A percentile compares a stretch with the other conserved stretches of the same genome.
Conservation (phyloP, 2,888 invertebrate species). For the Aplocera efformata region DNA sequence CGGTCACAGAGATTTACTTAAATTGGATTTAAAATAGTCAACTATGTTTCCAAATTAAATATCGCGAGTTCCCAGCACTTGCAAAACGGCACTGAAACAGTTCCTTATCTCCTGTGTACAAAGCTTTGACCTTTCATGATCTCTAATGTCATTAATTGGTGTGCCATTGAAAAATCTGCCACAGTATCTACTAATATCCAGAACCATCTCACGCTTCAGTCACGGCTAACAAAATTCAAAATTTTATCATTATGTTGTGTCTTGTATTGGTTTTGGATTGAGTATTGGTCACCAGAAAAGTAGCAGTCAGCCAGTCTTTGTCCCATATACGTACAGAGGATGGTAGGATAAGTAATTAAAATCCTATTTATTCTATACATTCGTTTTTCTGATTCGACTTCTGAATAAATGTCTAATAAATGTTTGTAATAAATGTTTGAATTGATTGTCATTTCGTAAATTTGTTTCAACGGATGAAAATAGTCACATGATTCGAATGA, state of each 20-base stretch:
- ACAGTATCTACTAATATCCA: constrained; percentile 60
- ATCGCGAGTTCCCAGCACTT: constrained; percentile 11
- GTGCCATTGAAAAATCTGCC: constrained; percentile 34
- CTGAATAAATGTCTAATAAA: too few relatives aligned
- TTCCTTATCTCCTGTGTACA: constrained; percentile 26
- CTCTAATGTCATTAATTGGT: constrained; percentile 18
- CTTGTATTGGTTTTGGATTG: constrained; percentile 80
- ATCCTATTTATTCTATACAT: too few relatives aligned
- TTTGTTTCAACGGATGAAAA: too few relatives aligned
- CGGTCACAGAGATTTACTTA: neutral
- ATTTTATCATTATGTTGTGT: constrained; percentile 76
- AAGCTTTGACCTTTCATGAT: constrained; percentile 31
- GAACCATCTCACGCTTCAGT: constrained; percentile 62
- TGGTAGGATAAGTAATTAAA: too few relatives aligned
- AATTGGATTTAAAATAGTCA: neutral
- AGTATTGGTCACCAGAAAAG: constrained; percentile 32
- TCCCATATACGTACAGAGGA: too few relatives aligned
- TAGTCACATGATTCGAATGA: too few relatives aligned
- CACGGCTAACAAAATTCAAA: constrained; percentile 79
- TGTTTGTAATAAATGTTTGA: too few relatives aligned
- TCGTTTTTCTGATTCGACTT: too few relatives aligned
- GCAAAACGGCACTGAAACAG: constrained; percentile 16
- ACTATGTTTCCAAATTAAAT: constrained; percentile 1
- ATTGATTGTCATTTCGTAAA: too few relatives aligned
- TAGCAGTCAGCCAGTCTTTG: constrained; percentile 17